Evolutionary conservation across 2,797 vertebrate genomes (phyloP).

Genomic region (Tolypeutes matacus): DNA sequence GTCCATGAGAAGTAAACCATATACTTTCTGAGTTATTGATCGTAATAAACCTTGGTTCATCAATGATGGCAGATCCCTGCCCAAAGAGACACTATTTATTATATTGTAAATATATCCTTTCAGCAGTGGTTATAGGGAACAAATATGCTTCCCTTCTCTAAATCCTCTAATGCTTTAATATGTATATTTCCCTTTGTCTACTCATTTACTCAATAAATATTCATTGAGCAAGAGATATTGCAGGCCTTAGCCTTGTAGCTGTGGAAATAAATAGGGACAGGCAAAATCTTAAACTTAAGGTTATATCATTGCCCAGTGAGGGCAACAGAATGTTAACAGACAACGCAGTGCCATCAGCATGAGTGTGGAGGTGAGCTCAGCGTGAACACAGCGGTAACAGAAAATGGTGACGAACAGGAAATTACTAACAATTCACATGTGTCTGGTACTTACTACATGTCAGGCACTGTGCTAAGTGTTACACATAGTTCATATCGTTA

Average conservation of each 20-base stretch:
- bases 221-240: neutral
- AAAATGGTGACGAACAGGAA: neutral
- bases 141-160: neutral
- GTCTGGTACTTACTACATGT: neutral
- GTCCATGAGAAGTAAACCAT: neutral
- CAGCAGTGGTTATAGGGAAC: neutral
- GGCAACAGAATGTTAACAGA: neutral
- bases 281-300: neutral
- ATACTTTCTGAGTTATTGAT: neutral
- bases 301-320: neutral
- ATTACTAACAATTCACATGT: neutral
- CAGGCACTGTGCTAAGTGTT: neutral
- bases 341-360: neutral
- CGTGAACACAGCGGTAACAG: neutral
- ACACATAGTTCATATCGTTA: neutral
- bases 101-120: neutral
- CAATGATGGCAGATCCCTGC: neutral
- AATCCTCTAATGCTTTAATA: neutral
- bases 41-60: neutral
- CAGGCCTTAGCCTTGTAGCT: neutral
- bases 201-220: neutral
- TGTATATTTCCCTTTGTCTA: neutral
- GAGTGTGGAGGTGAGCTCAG: neutral
- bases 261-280: neutral
- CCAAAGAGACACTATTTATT: neutral